Percentiles rank a stretch among this genome's conserved stretches.
Evolutionary conservation across 2,113 vertebrate genomes (phyloP).

Genomic region (Sigmodon hispidus): DNA sequence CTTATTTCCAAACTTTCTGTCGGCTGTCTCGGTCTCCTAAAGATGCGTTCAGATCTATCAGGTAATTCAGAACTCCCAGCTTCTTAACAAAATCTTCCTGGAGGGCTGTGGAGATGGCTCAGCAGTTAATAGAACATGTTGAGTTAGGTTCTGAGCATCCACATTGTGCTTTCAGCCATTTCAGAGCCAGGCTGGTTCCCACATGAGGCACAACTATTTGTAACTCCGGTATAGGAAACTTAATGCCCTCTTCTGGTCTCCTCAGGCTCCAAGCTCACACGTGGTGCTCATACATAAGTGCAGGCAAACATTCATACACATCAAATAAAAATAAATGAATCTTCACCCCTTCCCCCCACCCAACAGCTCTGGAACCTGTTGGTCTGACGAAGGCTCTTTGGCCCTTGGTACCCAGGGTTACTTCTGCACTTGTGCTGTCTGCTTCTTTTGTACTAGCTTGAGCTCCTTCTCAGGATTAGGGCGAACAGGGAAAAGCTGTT

Average conservation of each 20-base stretch:
- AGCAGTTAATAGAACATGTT: neutral
- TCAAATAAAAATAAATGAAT: neutral
- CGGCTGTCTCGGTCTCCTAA: neutral
- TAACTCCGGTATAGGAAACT: neutral
- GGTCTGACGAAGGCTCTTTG: neutral
- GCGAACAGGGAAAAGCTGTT: neutral
- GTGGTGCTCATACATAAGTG: neutral
- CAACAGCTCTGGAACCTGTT: neutral
- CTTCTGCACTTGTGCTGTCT: neutral
- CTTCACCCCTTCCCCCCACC: neutral
- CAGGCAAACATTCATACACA: neutral
- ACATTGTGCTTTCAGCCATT: too few relatives aligned
- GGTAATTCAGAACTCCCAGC: neutral
- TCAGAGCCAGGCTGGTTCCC: neutral
- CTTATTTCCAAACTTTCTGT: constrained; percentile 7
- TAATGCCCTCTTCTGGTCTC: neutral
- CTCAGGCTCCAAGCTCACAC: neutral
- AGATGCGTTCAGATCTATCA: neutral
- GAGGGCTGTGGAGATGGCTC: neutral
- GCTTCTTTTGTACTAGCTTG: neutral
- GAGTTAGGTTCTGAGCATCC: neutral
- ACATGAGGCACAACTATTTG: neutral
- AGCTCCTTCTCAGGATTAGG: neutral
- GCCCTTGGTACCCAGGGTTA: neutral
- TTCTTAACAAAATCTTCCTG: constrained; percentile 7